Percentiles rank a stretch among this genome's conserved stretches.
These are phyloP conservation scores for Sussaba pulchella DNA, from an alignment of 2,888 invertebrate species.

Conservation along the genomic window DNA sequence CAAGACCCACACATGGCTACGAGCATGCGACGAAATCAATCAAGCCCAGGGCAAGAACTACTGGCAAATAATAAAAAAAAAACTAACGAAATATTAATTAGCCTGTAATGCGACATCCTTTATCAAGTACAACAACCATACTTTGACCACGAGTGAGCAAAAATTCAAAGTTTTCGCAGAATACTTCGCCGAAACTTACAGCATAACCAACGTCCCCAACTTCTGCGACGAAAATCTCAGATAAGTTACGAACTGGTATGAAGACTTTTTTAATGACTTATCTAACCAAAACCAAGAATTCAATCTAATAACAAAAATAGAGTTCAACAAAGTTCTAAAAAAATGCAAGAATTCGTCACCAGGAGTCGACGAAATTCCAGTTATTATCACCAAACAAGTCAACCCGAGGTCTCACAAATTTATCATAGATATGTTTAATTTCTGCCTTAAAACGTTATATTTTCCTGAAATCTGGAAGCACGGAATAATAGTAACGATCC, in stretches of 20 bases:
- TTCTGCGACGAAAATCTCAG: slow-evolving; percentile 3
- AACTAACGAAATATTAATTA: background rate
- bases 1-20: slow-evolving; percentile 34
- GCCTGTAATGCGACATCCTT: too few relatives aligned
- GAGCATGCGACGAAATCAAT: too few relatives aligned
- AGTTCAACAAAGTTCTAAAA: too few relatives aligned
- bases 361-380: background rate
- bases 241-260: background rate
- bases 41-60: slow-evolving; percentile 40
- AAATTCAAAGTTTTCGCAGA: slow-evolving; percentile 5
- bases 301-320: background rate
- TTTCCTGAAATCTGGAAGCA: background rate
- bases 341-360: background rate
- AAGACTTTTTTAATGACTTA: background rate
- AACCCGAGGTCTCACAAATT: background rate
- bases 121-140: background rate
- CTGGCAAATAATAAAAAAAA: slow-evolving; percentile 51
- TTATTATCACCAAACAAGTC: background rate
- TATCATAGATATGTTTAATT: background rate
- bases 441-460: background rate
- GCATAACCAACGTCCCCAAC: background rate
- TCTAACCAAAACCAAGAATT: background rate
- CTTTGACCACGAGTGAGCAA: background rate
- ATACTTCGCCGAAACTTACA: background rate
- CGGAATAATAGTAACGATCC: slow-evolving; percentile 13